Evolutionary conservation across 2,797 vertebrate genomes (phyloP), one percentile per base, ranked within the genome.

Genomic region (Tauraco hartlaubi): DNA sequence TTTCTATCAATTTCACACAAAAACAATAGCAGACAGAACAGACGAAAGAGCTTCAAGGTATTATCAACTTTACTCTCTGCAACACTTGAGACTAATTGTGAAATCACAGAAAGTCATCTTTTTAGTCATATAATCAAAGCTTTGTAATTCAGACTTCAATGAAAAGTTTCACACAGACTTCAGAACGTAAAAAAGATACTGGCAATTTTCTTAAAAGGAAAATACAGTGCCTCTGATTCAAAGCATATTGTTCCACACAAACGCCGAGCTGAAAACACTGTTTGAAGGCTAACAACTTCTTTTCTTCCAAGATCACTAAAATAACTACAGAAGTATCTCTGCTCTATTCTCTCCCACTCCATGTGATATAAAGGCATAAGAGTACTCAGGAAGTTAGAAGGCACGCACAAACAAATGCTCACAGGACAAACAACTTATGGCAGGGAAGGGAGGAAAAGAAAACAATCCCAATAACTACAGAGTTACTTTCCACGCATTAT

Each of bases 201-300:
- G 31, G 35, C 1, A 78, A 48, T 59, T 84, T 71, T 87, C 62
- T 56, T 37, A 82, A 75, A 23, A 66, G 10, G 21, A 72, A 94
- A 82, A 69, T 4, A 75, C 0, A 0, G 13, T 39, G 29, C 19
- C 22, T 91, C 51, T n/a, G n/a, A 41, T n/a, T 61, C 67, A 56
- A 92, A 46, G 58, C 22, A 69, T 19, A 14, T 12, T 72, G 54
- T 25, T 62, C 35, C 39, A 41, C 51, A 51, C 31, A 66, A 78
- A 85, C 1, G 5, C 58, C 69, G 72, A 76, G 35, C 28, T 59
- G 54, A 77, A 96, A 85, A 88, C 59, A 56, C 0, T 76, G n/a
- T 59, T 52, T 52, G 68, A 82, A 93, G 19, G 56, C 48, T 51
- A 54, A 23, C 67, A 85, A n/a, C 17, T 69, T 88, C 59, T 58